Percentiles rank a stretch among this genome's conserved stretches.
These are phyloP conservation scores for Mesorhabditis sp. DNA, from an alignment of 2,888 invertebrate genomes.

Conservation along the genomic window DNA sequence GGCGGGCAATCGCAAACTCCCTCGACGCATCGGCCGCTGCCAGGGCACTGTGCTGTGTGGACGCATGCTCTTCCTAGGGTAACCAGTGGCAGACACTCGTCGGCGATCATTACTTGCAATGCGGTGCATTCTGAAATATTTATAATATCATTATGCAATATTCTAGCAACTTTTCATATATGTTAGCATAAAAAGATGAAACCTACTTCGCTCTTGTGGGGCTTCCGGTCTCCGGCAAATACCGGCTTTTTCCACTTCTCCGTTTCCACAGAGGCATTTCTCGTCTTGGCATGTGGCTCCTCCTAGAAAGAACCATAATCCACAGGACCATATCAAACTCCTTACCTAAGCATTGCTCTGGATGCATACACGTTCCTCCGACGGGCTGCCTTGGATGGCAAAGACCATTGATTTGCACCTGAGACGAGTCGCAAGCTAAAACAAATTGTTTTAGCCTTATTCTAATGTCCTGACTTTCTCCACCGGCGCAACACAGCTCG, in stretches of 20 bases:
- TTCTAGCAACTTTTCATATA: slow-evolving; percentile 6
- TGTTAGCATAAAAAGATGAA: background rate
- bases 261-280: slow-evolving; percentile 2
- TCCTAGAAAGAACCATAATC: background rate
- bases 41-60: slow-evolving; percentile 29
- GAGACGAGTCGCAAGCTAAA: slow-evolving; percentile 37
- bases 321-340: background rate
- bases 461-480: slow-evolving; percentile 21
- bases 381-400: slow-evolving; percentile 29
- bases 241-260: slow-evolving; percentile 6
- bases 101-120: slow-evolving; percentile 29
- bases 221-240: background rate
- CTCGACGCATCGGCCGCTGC: slow-evolving; percentile 27
- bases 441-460: slow-evolving; percentile 3
- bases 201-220: background rate
- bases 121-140: slow-evolving; percentile 25
- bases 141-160: slow-evolving; percentile 7
- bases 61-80: slow-evolving; percentile 34
- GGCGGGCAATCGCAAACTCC: slow-evolving; percentile 37
- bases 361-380: slow-evolving; percentile 30
- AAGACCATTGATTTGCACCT: slow-evolving; percentile 36
- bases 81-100: slow-evolving; percentile 34
- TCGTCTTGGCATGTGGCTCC: slow-evolving; percentile 2
- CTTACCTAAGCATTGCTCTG: slow-evolving; percentile 31
- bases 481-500: slow-evolving; percentile 42